phyloP scores from a whole-genome alignment of 2,888 invertebrate species.

The Taenaris catops region DNA sequence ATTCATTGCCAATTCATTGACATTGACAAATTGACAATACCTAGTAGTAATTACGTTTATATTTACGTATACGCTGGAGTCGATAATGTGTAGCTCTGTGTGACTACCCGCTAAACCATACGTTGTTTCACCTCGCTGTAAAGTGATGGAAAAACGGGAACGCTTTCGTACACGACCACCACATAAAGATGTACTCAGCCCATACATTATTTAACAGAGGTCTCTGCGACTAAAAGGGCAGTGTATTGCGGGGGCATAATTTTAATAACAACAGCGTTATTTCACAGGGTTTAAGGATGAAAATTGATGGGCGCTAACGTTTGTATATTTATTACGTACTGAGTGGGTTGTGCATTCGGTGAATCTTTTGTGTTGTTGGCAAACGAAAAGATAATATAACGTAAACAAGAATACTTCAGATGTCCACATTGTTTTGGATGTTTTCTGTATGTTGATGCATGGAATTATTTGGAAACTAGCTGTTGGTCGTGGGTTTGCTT shows the following conservation, averaged over 20 bases:
- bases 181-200: neutral
- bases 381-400: neutral
- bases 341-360: constrained; percentile 9
- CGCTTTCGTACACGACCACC: too few relatives aligned
- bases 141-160: too few relatives aligned
- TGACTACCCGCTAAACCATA: too few relatives aligned
- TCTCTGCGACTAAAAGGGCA: constrained; percentile 3
- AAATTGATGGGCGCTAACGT: constrained; percentile 11
- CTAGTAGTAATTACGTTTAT: too few relatives aligned
- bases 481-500: too few relatives aligned
- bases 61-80: too few relatives aligned
- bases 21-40: too few relatives aligned
- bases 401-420: constrained; percentile 6
- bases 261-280: constrained; percentile 23
- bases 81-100: too few relatives aligned
- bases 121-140: too few relatives aligned
- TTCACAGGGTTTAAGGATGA: constrained; percentile 15
- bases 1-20: too few relatives aligned
- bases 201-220: neutral
- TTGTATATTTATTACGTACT: constrained; percentile 14
- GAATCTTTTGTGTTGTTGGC: constrained; percentile 8
- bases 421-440: neutral
- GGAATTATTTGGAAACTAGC: too few relatives aligned
- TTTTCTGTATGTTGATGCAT: too few relatives aligned
- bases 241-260: constrained; percentile 18